A percentile compares a stretch with the other conserved stretches of the same genome.
Evolutionary conservation across 2,113 vertebrate genomes (phyloP).

Genomic region (Sylvia atricapilla): DNA sequence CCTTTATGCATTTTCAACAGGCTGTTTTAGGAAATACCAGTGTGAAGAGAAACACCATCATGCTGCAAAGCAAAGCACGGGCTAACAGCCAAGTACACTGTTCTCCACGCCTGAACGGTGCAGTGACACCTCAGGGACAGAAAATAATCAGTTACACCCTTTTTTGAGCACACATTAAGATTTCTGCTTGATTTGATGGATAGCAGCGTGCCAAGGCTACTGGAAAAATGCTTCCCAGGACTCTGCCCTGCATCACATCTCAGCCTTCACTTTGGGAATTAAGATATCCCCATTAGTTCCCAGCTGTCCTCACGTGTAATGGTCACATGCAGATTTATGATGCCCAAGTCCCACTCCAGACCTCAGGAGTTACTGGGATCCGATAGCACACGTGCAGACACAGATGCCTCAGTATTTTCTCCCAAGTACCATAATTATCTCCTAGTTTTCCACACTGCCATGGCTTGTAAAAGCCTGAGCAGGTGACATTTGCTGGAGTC

Average conservation of each 20-base stretch:
- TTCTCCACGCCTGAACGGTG: not conserved
- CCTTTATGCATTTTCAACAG: not conserved
- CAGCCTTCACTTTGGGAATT: not conserved
- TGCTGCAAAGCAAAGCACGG: not conserved
- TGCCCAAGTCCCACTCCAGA: not conserved
- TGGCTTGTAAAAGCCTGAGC: not conserved
- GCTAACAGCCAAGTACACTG: not conserved
- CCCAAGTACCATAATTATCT: not conserved
- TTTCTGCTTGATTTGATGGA: not conserved
- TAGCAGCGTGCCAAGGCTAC: not conserved
- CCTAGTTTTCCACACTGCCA: not conserved
- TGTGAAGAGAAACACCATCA: not conserved
- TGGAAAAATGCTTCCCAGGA: not conserved
- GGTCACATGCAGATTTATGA: not conserved
- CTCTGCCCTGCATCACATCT: not conserved
- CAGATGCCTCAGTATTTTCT: not conserved
- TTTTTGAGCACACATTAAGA: not conserved
- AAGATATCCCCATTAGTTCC: not conserved
- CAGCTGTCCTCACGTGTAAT: not conserved
- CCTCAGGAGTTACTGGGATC: not conserved
- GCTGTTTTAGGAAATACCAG: not conserved
- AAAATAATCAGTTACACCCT: not conserved
- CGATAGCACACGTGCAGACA: rapidly evolving
- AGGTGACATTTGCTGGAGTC: not conserved
- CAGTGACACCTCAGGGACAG: not conserved